A percentile compares a stretch with the other conserved stretches of the same genome.
Evolutionary conservation across 2,113 vertebrate genomes (phyloP).

Genomic region (Callithrix jacchus): DNA sequence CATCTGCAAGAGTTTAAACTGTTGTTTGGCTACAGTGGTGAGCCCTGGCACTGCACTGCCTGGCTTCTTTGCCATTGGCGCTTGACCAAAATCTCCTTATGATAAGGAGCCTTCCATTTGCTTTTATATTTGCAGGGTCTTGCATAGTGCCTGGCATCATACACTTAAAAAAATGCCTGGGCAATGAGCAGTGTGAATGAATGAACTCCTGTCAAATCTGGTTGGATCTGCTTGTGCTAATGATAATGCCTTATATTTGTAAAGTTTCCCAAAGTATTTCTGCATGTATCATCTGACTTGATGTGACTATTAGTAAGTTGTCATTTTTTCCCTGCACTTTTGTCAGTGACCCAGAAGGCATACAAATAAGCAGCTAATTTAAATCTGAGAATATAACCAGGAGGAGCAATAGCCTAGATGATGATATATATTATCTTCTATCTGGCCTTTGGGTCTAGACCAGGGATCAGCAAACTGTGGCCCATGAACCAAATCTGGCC

Average conservation of each 20-base stretch:
- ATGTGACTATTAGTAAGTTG: not conserved
- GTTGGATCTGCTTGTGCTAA: not conserved
- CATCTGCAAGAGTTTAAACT: not conserved
- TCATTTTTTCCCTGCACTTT: not conserved
- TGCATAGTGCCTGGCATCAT: not conserved
- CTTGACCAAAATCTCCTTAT: not conserved
- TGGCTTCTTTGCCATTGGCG: not conserved
- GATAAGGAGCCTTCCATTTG: not conserved
- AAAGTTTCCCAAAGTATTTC: not conserved
- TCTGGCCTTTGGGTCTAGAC: not conserved
- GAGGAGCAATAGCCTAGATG: not conserved
- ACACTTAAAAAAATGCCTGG: not conserved
- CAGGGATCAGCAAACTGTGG: not conserved
- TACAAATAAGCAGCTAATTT: not conserved
- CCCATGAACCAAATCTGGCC: not conserved
- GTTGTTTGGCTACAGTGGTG: accelerated
- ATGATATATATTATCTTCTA: no score
- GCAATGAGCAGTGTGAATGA: not conserved
- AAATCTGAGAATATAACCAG: not conserved
- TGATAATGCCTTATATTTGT: not conserved
- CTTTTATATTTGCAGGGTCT: not conserved
- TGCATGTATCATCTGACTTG: not conserved
- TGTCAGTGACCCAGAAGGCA: not conserved
- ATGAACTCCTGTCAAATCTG: not conserved
- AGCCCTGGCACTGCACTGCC: no score